A percentile compares a stretch with the other conserved stretches of the same genome.
Evolutionary conservation across 2,113 vertebrate genomes (phyloP).

Genomic region (Illadopsis cleaveri): DNA sequence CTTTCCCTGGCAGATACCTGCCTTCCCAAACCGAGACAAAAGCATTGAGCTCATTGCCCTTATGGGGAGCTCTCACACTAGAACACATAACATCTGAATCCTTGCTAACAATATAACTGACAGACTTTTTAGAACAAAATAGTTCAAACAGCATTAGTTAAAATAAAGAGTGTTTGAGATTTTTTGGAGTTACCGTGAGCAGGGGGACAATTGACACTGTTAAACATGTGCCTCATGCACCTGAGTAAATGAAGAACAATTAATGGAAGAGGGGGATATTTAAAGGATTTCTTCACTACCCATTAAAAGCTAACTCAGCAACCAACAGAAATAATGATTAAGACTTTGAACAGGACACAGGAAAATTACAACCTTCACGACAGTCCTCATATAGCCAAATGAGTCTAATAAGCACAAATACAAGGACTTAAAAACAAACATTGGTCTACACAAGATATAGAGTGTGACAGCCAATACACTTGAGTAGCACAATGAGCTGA

Average conservation of each 20-base stretch:
- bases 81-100: neutral
- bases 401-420: neutral
- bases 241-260: neutral
- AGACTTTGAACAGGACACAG: neutral
- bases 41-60: neutral
- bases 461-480: neutral
- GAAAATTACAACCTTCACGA: neutral
- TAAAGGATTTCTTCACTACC: neutral
- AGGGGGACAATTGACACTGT: neutral
- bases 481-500: neutral
- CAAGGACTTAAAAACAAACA: slow-evolving; percentile 12
- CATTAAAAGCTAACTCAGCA: neutral
- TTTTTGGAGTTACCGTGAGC: neutral
- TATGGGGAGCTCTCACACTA: neutral
- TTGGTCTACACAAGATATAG: neutral
- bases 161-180: neutral
- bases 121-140: neutral
- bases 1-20: no score
- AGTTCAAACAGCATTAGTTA: neutral
- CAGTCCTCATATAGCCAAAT: neutral
- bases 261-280: neutral
- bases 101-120: neutral
- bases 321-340: neutral
- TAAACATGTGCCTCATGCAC: neutral
- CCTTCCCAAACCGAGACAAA: no score